Conservation (phyloP, 2,888 invertebrate genomes). For the Apomyelois bistriatella region DNA sequence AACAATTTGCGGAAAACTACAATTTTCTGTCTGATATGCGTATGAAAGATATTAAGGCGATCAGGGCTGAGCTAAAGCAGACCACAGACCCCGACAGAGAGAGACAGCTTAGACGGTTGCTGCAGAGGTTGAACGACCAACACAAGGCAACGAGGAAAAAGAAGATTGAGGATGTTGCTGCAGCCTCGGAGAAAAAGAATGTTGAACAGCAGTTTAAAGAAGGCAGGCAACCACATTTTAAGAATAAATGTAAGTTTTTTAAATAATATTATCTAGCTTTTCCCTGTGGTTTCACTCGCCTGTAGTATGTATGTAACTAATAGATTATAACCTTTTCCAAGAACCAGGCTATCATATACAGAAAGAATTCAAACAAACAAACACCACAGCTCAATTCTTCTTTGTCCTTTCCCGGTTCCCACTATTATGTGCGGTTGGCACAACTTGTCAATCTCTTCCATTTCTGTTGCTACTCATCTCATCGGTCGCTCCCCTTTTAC, state of each 20-base stretch:
- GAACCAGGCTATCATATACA: no score
- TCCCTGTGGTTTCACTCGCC: no score
- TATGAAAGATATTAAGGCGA: conserved; percentile 82
- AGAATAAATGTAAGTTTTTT: conserved; percentile 58
- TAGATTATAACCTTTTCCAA: no score
- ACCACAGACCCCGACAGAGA: conserved; percentile 82
- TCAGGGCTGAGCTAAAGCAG: conserved; percentile 81
- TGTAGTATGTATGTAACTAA: no score
- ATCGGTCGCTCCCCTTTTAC: no score
- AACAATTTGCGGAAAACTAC: conserved; percentile 87
- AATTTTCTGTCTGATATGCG: conserved; percentile 87
- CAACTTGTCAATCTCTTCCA: no score
- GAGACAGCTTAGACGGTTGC: conserved; percentile 83
- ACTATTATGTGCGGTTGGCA: no score
- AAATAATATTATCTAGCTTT: no score
- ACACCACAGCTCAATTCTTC: no score
- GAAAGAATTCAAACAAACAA: no score
- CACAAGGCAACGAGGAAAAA: conserved; percentile 82
- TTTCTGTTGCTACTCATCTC: no score
- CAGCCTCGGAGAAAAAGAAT: conserved; percentile 78
- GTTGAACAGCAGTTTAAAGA: conserved; percentile 76
- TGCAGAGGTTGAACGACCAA: conserved; percentile 90
- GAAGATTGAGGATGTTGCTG: conserved; percentile 72
- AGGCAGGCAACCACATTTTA: conserved; percentile 86
- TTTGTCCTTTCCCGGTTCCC: no score